Percentiles rank a stretch among this genome's conserved stretches.
These are phyloP conservation scores for Polyommatus icarus DNA, from an alignment of 2,888 invertebrate species.

Conservation along the genomic window DNA sequence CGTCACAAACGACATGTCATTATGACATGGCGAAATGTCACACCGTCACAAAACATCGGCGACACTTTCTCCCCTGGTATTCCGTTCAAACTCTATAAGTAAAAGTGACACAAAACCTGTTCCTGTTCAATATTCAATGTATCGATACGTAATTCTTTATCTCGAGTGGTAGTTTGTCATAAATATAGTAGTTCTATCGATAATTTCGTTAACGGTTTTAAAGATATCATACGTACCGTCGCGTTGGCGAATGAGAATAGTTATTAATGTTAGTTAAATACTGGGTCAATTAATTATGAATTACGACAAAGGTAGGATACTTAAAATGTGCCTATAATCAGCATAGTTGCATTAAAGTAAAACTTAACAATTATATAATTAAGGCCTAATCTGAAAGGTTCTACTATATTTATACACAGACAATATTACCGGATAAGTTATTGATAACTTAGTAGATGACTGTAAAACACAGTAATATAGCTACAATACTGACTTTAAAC, in stretches of 20 bases:
- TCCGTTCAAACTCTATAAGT: conserved; percentile 51
- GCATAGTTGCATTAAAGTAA: too few species aligned
- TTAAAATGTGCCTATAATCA: too few species aligned
- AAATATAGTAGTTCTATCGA: neutral
- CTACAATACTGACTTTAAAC: neutral
- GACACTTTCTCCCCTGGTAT: conserved; percentile 50
- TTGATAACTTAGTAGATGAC: neutral
- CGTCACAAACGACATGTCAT: conserved; percentile 36
- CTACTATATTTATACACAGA: neutral
- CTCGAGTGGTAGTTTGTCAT: neutral
- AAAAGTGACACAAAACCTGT: conserved; percentile 63
- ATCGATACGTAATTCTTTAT: neutral
- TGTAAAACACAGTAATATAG: neutral
- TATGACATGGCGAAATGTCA: conserved; percentile 43
- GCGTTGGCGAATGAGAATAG: neutral
- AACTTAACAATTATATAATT: too few species aligned
- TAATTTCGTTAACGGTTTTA: neutral
- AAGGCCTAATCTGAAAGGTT: too few species aligned
- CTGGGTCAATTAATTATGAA: neutral
- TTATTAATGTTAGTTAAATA: neutral
- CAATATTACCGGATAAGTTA: neutral
- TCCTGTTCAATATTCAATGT: conserved; percentile 45
- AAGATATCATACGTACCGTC: neutral
- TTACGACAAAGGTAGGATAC: too few species aligned
- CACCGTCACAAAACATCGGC: conserved; percentile 45